Percentiles rank a stretch among this genome's conserved stretches.
Evolutionary conservation across 2,113 vertebrate genomes (phyloP).

Genomic region (Perca fluviatilis): DNA sequence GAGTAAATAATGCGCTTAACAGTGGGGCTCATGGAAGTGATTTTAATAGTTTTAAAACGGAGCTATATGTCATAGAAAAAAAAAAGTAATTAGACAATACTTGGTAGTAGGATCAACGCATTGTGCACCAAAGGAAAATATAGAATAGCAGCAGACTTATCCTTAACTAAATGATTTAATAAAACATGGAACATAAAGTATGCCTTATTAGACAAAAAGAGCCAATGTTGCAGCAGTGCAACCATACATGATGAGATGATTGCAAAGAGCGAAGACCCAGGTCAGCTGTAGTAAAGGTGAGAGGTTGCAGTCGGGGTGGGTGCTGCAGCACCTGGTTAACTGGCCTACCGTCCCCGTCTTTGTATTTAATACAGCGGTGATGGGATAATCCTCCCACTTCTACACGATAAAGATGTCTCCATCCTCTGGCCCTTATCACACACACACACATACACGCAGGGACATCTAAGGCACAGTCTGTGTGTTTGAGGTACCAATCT

Average conservation of each 20-base stretch:
- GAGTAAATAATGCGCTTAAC: not conserved
- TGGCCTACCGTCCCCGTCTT: conserved; percentile 52
- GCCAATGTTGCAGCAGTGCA: not conserved
- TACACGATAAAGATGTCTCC: conserved; percentile 75
- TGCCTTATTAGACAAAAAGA: not conserved
- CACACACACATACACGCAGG: conserved; percentile 56
- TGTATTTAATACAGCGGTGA: conserved; percentile 78
- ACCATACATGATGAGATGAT: not conserved
- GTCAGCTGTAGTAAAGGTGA: conserved; percentile 58
- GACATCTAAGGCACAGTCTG: conserved; percentile 74
- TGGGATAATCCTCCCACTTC: conserved; percentile 77
- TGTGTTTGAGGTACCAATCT: conserved; percentile 84
- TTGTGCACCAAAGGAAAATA: not conserved
- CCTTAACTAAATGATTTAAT: not conserved
- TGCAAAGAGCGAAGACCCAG: conserved; percentile 20
- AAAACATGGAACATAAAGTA: not conserved
- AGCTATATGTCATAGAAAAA: not conserved
- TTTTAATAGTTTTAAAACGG: not conserved
- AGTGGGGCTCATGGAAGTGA: too few relatives aligned
- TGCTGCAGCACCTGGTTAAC: conserved; percentile 65
- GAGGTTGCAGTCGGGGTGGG: conserved; percentile 43
- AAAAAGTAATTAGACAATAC: too few relatives aligned
- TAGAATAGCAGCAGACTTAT: not conserved
- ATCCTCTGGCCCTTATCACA: conserved; percentile 78
- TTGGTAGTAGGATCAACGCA: not conserved